Evolutionary conservation across 2,888 invertebrate species (phyloP), one percentile per base, ranked within the genome.

Genomic region (Hedychridium roseum): DNA sequence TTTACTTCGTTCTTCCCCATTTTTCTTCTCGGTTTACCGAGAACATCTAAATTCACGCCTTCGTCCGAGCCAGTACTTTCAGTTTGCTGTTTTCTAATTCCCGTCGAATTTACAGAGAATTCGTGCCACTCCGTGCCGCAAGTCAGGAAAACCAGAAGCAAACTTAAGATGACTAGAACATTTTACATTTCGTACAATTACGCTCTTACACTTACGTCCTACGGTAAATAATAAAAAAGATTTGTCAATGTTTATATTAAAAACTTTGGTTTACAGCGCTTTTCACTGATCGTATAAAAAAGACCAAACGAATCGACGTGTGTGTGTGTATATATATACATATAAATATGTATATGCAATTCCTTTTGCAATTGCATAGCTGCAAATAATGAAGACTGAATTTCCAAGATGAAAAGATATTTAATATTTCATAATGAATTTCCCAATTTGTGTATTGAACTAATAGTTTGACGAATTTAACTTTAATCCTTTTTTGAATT

Each of bases 141-240:
- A 36, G 34, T 23, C 26, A 81, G 68, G 63, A 80, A 74, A 60
- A 50, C 64, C 52, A 65, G 61, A 71, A 74, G 68, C 66, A 71
- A 67, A 74, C 72, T 71, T 60, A 57, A 63, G 65, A 62, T 77
- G 78, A 78, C 78, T 78, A 78, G 78, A 78, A 74, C 75, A 75
- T 75, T 62, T 75, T 64, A 77, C 73, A 73, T 66, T 71, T 72
- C 66, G 62, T 61, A 69, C 64, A 71, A 68, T 68, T 62, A 66
- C 70, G 60, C 63, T 65, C 68, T 68, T 67, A 68, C 71, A 68
- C 67, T 68, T 68, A 70, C 66, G 61, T 65, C 60, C 66, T 68
- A 64, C 64, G 65, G 54, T 65, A 63, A 54, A 61, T 59, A 62
- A 64, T 66, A 66, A 61, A 72, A 54, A 66, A 39, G 37, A 40